phyloP scores from a whole-genome alignment of 1,140 invertebrate species.

The Philotrypesis tridentata region DNA sequence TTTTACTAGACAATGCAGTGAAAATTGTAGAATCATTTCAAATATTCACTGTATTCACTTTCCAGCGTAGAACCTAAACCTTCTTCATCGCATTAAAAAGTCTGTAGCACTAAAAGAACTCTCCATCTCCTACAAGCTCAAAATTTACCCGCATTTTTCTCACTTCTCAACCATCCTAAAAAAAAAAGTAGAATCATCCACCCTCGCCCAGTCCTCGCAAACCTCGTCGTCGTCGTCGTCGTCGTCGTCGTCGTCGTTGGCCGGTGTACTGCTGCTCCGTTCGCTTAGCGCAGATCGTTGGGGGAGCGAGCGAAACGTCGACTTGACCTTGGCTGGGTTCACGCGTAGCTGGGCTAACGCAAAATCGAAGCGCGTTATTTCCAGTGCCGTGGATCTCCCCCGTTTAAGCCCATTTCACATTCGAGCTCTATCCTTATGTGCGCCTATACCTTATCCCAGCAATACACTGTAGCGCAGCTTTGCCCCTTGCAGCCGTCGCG shows the following conservation, averaged over 20 bases:
- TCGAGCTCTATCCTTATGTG: conserved; percentile 9
- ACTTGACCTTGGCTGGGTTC: conserved; percentile 75
- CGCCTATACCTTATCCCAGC: neutral
- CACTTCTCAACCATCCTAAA: too few relatives aligned
- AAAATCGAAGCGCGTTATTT: conserved; percentile 75
- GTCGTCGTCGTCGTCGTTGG: neutral
- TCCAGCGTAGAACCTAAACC: too few relatives aligned
- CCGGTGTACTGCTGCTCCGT: neutral
- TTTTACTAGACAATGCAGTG: too few relatives aligned
- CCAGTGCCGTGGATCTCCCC: conserved; percentile 71
- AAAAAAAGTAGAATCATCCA: too few relatives aligned
- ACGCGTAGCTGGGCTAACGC: conserved; percentile 74
- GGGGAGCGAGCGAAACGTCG: conserved; percentile 63
- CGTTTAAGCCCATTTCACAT: conserved; percentile 69
- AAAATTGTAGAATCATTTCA: too few relatives aligned
- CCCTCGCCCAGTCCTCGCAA: too few relatives aligned
- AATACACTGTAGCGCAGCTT: neutral
- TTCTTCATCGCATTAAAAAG: too few relatives aligned
- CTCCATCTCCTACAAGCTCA: too few relatives aligned
- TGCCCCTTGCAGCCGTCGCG: neutral
- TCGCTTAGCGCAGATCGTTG: neutral
- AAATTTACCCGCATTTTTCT: too few relatives aligned
- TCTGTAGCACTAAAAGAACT: too few relatives aligned
- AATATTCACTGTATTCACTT: too few relatives aligned
- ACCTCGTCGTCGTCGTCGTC: neutral